phyloP scores from a whole-genome alignment of 1,140 invertebrate genomes.

The Bathynomus jamesi region DNA sequence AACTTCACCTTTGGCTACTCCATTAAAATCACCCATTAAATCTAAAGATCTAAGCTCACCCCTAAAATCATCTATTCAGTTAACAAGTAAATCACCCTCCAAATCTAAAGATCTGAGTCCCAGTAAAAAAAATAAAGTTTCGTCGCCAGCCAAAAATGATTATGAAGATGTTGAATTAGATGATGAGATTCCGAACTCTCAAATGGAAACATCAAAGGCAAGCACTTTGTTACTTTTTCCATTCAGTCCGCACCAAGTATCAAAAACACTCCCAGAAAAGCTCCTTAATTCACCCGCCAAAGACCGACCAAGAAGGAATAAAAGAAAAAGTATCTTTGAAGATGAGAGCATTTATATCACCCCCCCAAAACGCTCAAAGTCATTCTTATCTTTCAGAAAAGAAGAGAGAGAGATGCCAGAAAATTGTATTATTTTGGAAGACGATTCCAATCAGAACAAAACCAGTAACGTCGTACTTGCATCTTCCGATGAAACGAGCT shows the following conservation, averaged over 20 bases:
- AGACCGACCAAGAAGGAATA: constrained; percentile 5
- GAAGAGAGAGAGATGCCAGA: too few species aligned
- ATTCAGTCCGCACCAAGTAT: too few species aligned
- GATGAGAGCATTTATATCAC: neutral
- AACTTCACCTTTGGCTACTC: constrained; percentile 20
- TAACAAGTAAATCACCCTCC: too few species aligned
- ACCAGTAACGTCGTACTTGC: neutral
- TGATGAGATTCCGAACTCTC: constrained; percentile 21
- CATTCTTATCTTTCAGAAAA: too few species aligned
- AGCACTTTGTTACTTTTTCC: neutral
- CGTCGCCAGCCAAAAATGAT: too few species aligned
- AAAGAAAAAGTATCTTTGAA: constrained; percentile 6
- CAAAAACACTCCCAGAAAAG: too few species aligned
- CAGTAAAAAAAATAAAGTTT: too few species aligned
- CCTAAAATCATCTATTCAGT: neutral
- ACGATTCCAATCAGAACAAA: constrained; percentile 4
- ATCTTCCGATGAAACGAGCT: neutral
- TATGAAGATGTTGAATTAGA: constrained; percentile 19
- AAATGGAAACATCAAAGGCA: neutral
- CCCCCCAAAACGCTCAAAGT: neutral
- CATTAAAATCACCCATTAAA: constrained; percentile 9
- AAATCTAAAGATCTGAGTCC: too few species aligned
- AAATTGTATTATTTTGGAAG: too few species aligned
- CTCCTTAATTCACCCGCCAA: too few species aligned
- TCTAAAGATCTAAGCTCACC: constrained; percentile 10